A percentile compares a stretch with the other conserved stretches of the same genome.
These are phyloP conservation scores for Scopus umbretta DNA, from an alignment of 2,113 vertebrate species.

Conservation along the genomic window DNA sequence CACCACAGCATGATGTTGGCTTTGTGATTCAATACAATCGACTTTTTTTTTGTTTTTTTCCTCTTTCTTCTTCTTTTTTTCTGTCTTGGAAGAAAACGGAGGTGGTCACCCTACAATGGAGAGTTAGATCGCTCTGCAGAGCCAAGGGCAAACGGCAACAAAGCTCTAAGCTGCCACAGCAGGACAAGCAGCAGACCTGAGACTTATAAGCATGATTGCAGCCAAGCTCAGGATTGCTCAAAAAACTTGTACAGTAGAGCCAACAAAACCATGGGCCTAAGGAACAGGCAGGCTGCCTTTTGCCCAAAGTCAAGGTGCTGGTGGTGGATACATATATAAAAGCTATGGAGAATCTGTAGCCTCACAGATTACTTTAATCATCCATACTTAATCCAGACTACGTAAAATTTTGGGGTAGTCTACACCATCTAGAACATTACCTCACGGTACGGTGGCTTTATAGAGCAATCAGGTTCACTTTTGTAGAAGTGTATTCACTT, in stretches of 20 bases:
- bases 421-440: not conserved
- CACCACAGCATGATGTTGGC: not conserved
- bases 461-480: not conserved
- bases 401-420: not conserved
- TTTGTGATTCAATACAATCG: constrained; percentile 18
- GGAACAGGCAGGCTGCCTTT: not conserved
- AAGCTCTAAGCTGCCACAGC: not conserved
- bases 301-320: not conserved
- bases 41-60: not conserved
- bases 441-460: not conserved
- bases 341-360: not conserved
- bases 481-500: not conserved
- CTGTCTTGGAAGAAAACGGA: not conserved
- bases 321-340: not conserved
- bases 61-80: not conserved
- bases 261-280: not conserved
- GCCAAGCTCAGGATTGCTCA: not conserved
- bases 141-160: accelerated
- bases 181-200: not conserved
- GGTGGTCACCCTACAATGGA: not conserved
- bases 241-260: not conserved
- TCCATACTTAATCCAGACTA: not conserved
- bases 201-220: accelerated
- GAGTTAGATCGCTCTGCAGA: not conserved
- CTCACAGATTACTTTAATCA: not conserved